Percentiles rank a stretch among this genome's conserved stretches.
These are phyloP conservation scores for Campoplex capitator DNA, from an alignment of 2,888 invertebrate species.

Conservation along the genomic window DNA sequence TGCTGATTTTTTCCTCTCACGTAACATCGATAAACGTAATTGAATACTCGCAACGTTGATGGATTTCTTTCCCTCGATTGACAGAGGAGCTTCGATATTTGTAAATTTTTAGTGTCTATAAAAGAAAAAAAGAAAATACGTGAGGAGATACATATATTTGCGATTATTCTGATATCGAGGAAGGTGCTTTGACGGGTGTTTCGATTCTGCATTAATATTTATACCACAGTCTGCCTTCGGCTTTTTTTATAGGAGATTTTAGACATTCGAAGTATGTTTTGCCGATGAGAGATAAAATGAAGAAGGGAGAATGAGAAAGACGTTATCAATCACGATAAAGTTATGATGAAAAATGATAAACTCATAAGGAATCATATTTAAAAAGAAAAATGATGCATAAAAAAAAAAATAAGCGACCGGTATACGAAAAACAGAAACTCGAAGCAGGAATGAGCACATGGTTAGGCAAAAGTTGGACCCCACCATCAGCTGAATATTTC, in stretches of 20 bases:
- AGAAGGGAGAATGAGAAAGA: neutral
- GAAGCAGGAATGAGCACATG: constrained; percentile 37
- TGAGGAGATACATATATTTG: neutral
- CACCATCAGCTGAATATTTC: constrained; percentile 77
- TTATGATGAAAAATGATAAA: neutral
- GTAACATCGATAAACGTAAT: neutral
- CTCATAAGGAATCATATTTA: neutral
- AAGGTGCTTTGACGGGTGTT: constrained; percentile 4
- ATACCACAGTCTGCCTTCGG: constrained; percentile 6
- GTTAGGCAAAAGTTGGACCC: constrained; percentile 59
- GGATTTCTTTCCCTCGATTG: neutral
- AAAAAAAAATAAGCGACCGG: neutral
- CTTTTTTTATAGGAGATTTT: neutral
- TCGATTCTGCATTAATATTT: constrained; percentile 20
- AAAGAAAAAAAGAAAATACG: neutral
- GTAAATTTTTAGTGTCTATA: neutral
- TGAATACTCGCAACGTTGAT: neutral
- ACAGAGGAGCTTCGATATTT: constrained; percentile 1
- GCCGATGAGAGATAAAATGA: neutral
- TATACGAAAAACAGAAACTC: constrained; percentile 3
- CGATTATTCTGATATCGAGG: neutral
- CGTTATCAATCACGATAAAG: neutral
- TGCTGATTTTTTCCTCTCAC: neutral
- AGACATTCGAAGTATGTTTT: neutral
- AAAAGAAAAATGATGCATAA: neutral